Evolutionary conservation across 2,113 vertebrate species (phyloP).

Genomic region (Colaptes auratus): DNA sequence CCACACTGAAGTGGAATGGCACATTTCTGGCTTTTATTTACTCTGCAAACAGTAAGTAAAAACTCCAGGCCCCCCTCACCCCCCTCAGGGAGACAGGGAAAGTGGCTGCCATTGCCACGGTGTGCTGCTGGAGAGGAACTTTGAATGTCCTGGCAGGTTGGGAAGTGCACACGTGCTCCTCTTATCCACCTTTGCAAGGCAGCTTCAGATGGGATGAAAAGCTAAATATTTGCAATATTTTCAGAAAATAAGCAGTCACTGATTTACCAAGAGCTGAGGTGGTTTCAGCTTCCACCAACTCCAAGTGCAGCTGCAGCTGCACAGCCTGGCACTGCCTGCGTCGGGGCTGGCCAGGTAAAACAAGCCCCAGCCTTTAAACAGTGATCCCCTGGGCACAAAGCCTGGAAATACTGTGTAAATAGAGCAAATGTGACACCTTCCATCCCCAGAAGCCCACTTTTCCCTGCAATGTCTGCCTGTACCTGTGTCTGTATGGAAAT

Average conservation of each 20-base stretch:
- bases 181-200: not conserved
- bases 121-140: not conserved
- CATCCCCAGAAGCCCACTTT: not conserved
- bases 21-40: slow-evolving; percentile 27
- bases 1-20: not conserved
- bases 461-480: rapidly evolving
- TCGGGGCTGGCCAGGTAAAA: not conserved
- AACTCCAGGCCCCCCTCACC: not conserved
- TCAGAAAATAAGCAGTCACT: not conserved
- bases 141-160: not conserved
- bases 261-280: not conserved
- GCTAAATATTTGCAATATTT: not conserved
- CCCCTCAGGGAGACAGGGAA: not conserved
- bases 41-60: not conserved
- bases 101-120: rapidly evolving
- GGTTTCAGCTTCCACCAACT: not conserved
- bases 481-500: not conserved
- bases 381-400: not conserved
- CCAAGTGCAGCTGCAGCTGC: not conserved
- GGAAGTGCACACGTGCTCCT: not conserved
- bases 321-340: not conserved
- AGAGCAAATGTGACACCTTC: not conserved
- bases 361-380: not conserved
- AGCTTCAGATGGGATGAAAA: not conserved
- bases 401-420: not conserved